Evolutionary conservation across 2,888 invertebrate genomes (phyloP).

Genomic region (Xylophagus ater): DNA sequence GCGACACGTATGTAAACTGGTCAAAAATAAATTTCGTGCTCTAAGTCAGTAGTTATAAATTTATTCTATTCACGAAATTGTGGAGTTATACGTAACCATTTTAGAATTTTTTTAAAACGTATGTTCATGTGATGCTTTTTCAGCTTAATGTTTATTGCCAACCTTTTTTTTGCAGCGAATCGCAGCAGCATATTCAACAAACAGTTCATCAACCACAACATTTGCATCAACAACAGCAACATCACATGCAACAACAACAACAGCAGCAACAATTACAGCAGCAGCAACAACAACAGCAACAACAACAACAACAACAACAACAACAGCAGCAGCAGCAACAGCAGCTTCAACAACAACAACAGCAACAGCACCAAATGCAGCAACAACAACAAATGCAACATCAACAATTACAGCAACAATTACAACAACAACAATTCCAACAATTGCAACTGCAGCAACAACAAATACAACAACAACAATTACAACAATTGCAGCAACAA

Average conservation of each 20-base stretch:
- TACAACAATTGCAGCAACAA: constrained; percentile 1
- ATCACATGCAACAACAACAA: constrained; percentile 17
- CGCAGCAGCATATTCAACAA: not conserved
- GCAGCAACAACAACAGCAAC: constrained; percentile 2
- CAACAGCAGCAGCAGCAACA: constrained; percentile 20
- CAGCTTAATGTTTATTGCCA: not conserved
- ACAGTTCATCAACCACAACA: constrained; percentile 20
- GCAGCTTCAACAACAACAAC: constrained; percentile 20
- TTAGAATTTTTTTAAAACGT: too few species aligned
- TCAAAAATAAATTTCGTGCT: too few species aligned
- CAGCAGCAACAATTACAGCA: constrained; percentile 2
- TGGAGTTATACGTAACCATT: not conserved
- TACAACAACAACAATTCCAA: constrained; percentile 15
- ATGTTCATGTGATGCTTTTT: too few species aligned
- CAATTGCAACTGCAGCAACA: constrained; percentile 17
- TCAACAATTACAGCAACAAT: constrained; percentile 18
- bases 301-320: not conserved
- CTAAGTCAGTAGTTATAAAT: too few species aligned
- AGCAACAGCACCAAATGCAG: constrained; percentile 19
- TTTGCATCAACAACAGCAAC: constrained; percentile 14
- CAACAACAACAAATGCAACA: constrained; percentile 20
- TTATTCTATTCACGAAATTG: too few species aligned
- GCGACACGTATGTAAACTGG: too few species aligned
- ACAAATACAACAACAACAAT: constrained; percentile 5
- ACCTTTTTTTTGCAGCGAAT: not conserved